Conservation (phyloP, 2,888 invertebrate genomes). For the Pelosia muscerda region DNA sequence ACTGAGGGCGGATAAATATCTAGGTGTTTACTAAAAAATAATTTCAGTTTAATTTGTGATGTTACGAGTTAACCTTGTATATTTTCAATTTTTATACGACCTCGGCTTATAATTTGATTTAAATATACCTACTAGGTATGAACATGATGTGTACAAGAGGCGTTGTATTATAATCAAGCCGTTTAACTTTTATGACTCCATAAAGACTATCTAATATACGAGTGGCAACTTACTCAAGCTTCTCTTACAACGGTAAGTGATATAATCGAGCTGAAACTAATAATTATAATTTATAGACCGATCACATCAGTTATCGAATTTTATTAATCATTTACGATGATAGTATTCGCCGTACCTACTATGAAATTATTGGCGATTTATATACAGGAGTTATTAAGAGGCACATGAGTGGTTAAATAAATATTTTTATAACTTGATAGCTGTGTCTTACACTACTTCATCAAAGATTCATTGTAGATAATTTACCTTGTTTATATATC, state of each 20-base stretch:
- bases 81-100: background rate
- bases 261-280: conserved; percentile 16
- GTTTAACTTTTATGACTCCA: conserved; percentile 13
- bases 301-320: conserved; percentile 19
- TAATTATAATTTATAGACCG: conserved; percentile 16
- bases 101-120: background rate
- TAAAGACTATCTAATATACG: background rate
- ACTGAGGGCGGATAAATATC: background rate
- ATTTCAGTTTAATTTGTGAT: background rate
- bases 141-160: background rate
- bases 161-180: background rate
- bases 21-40: background rate
- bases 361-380: background rate
- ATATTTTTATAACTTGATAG: background rate
- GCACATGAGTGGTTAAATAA: background rate
- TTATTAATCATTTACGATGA: conserved; percentile 3
- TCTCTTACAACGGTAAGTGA: background rate
- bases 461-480: no score
- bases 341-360: background rate
- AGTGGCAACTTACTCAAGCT: background rate
- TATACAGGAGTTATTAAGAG: background rate
- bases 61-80: background rate
- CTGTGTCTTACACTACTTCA: background rate
- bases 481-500: no score
- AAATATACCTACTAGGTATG: background rate